phyloP scores from a whole-genome alignment of 2,113 vertebrate species.

The Brachirus orientalis region DNA sequence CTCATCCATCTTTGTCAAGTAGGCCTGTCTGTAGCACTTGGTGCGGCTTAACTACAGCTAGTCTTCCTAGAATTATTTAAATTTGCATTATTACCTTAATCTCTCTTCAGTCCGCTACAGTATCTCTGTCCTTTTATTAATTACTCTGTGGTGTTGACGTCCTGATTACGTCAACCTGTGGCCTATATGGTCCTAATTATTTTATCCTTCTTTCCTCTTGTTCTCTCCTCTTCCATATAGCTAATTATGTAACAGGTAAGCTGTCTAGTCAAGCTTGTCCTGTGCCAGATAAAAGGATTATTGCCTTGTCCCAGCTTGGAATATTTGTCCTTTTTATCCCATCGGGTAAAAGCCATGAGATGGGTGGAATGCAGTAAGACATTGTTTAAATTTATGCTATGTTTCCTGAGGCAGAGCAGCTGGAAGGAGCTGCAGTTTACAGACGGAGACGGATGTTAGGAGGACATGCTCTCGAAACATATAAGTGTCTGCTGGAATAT shows the following conservation, averaged over 20 bases:
- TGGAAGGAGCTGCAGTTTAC: not conserved
- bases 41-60: not conserved
- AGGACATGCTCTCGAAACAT: not conserved
- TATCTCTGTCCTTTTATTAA: not conserved
- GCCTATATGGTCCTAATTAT: constrained; percentile 22
- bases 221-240: constrained; percentile 24
- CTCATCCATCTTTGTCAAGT: constrained; percentile 66
- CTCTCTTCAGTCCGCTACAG: not conserved
- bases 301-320: constrained; percentile 62
- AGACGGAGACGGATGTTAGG: not conserved
- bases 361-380: constrained; percentile 38
- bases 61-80: constrained; percentile 6
- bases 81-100: constrained; percentile 2
- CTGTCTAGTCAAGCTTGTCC: constrained; percentile 60
- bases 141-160: constrained; percentile 7
- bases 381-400: constrained; percentile 55
- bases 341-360: constrained; percentile 32
- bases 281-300: constrained; percentile 77
- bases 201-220: constrained; percentile 5
- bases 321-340: constrained; percentile 70
- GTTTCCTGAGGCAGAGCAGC: constrained; percentile 50
- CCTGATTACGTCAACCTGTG: constrained; percentile 29
- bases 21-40: constrained; percentile 25
- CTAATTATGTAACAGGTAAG: constrained; percentile 78
- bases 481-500: not conserved